Base-by-base conservation (phyloP, 1,140 invertebrate species). In the Antheraea pernyi region DNA sequence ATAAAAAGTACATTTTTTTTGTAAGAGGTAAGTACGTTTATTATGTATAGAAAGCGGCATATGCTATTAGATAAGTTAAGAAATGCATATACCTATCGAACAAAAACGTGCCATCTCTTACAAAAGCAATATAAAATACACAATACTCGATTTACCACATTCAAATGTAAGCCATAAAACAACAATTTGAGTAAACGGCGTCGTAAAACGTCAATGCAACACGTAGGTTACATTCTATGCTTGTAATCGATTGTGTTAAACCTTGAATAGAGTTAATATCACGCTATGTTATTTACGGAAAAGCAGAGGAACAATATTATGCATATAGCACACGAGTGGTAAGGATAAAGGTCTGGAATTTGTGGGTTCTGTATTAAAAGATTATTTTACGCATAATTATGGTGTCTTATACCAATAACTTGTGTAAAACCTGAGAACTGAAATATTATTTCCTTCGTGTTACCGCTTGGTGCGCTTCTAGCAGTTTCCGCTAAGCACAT, bases 91-190 rank as follows among this genome's bases (percentile, higher is more conserved):
- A 13, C 13, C 46, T n/a, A 53, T 53, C 46, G 10, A 16, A 53
- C 16, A 16, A n/a, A 53, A 53, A 53, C 46, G 46, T 53, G 13
- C 9, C 46, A 53, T 53, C 46, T 53, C 46, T 53, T n/a, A 53
- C 46, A 53, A 5, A 53, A 53, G 46, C 61, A 63, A 63, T 63
- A 63, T 53, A 63, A 61, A 63, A 63, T 63, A 63, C 30, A 63
- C 61, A 63, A 63, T 63, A 37, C 61, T 37, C 30, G 19, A 63
- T 63, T 63, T 63, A 37, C 61, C 36, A 63, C 37, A 63, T 63
- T 37, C 37, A 63, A 63, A 63, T 63, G 61, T 18, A 18, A 36
- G 22, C 61, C 9, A 63, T 63, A 63, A 63, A 63, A 63, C 30
- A 37, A 37, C 10, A 63, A 37, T 63, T 63, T 63, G 37, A 37